phyloP scores from a whole-genome alignment of 2,113 vertebrate species.

The Phyllostomus hastatus region DNA sequence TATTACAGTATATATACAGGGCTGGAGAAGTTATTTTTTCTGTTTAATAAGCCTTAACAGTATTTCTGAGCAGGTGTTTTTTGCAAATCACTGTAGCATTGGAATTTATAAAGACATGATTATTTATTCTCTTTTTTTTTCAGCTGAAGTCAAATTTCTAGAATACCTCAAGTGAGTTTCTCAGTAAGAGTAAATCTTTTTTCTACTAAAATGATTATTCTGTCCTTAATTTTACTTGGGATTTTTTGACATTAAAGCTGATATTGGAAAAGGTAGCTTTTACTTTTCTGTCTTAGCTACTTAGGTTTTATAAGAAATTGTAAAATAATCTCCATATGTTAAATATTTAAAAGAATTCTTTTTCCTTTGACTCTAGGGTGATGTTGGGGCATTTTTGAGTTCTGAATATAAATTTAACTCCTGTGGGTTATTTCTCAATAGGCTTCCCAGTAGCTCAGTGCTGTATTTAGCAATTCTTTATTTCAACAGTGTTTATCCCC shows the following conservation, averaged over 20 bases:
- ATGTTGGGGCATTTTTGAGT: not conserved
- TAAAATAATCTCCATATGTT: slow-evolving; percentile 39
- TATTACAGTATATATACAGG: not conserved
- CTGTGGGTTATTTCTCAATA: not conserved
- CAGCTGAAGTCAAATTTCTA: slow-evolving; percentile 22
- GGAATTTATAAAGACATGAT: slow-evolving; percentile 46
- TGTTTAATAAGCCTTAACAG: not conserved
- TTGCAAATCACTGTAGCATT: not conserved
- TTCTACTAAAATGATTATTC: slow-evolving; percentile 8
- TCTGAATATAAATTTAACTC: not conserved
- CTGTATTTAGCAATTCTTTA: not conserved
- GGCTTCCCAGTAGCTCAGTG: not conserved
- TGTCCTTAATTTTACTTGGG: slow-evolving; percentile 30
- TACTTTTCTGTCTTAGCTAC: slow-evolving; percentile 19
- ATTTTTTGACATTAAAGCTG: not conserved
- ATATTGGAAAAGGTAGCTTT: slow-evolving; percentile 9
- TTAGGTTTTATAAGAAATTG: slow-evolving; percentile 40
- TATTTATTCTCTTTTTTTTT: not conserved
- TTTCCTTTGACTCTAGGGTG: not conserved
- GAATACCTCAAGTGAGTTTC: not conserved
- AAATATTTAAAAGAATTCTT: not conserved
- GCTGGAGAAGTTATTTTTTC: slow-evolving; percentile 1
- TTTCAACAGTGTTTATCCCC: not conserved
- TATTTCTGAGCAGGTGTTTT: slow-evolving; percentile 3
- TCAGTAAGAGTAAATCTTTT: slow-evolving; percentile 10